Percentiles rank a stretch among this genome's conserved stretches.
These are phyloP conservation scores for Caretta caretta DNA, from an alignment of 2,113 vertebrate species.

Conservation along the genomic window DNA sequence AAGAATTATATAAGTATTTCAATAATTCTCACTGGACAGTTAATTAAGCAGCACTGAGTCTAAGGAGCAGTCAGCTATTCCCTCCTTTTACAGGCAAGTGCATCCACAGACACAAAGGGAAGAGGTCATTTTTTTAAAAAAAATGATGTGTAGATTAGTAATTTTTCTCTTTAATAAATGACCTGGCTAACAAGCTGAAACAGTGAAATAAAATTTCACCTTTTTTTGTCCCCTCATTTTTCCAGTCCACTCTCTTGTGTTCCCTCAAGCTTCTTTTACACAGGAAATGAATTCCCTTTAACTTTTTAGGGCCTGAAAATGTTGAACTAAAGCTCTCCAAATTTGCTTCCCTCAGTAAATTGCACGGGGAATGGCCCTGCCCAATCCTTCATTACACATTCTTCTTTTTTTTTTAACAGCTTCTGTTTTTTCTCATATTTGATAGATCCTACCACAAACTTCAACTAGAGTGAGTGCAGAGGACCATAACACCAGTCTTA, in stretches of 20 bases:
- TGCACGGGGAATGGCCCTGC: conserved; percentile 63
- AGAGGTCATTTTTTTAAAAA: conserved; percentile 75
- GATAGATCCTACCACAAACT: conserved; percentile 78
- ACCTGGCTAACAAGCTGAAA: conserved; percentile 75
- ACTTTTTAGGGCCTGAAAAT: conserved; percentile 69
- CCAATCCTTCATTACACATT: conserved; percentile 78
- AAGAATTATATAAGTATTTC: conserved; percentile 83
- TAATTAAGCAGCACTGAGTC: conserved; percentile 82
- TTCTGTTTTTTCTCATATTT: conserved; percentile 77
- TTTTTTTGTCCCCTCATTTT: conserved; percentile 52
- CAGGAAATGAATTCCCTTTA: conserved; percentile 66
- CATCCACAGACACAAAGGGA: conserved; percentile 75
- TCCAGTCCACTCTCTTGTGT: conserved; percentile 31
- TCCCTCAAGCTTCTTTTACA: conserved; percentile 63
- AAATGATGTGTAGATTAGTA: conserved; percentile 74
- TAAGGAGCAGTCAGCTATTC: conserved; percentile 81
- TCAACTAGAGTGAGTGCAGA: conserved; percentile 74
- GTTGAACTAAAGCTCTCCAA: conserved; percentile 72
- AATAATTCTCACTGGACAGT: conserved; percentile 83
- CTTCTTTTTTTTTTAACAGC: conserved; percentile 70
- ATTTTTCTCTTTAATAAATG: conserved; percentile 78
- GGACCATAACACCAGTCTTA: conserved; percentile 79
- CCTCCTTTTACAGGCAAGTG: conserved; percentile 81
- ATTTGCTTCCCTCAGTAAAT: conserved; percentile 71
- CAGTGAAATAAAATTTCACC: conserved; percentile 71